Evolutionary conservation across 2,797 vertebrate species (phyloP).

Genomic region (Sebastes elongatus): DNA sequence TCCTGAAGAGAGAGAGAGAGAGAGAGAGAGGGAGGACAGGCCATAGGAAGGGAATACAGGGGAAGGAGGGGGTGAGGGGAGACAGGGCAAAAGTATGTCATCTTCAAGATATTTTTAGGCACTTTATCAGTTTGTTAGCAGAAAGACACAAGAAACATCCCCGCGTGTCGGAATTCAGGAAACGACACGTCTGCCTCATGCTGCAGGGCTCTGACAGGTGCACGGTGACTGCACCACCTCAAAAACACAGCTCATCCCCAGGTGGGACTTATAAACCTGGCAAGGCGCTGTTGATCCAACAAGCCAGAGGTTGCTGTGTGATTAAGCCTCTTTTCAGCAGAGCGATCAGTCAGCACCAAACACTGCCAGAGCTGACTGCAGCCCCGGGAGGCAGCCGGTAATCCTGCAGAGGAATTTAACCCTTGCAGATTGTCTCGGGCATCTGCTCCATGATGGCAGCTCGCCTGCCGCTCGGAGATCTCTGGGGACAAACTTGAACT

Average conservation of each 20-base stretch:
- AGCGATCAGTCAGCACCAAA: slow-evolving; percentile 79
- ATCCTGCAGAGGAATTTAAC: slow-evolving; percentile 81
- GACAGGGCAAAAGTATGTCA: slow-evolving; percentile 27
- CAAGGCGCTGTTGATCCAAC: slow-evolving; percentile 80
- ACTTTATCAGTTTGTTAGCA: slow-evolving; percentile 34
- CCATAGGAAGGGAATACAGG: neutral
- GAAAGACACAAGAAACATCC: slow-evolving; percentile 26
- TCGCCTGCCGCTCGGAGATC: slow-evolving; percentile 17
- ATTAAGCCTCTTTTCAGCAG: slow-evolving; percentile 83
- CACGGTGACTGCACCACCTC: slow-evolving; percentile 58
- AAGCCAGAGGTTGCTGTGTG: slow-evolving; percentile 81
- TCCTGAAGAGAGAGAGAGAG: slow-evolving; percentile 58
- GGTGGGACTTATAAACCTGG: slow-evolving; percentile 71
- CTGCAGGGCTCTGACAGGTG: slow-evolving; percentile 63
- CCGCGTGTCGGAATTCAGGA: slow-evolving; percentile 30
- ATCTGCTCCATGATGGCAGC: slow-evolving; percentile 9
- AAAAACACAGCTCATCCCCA: slow-evolving; percentile 69
- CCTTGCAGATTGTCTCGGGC: slow-evolving; percentile 56
- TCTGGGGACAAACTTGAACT: slow-evolving; percentile 43
- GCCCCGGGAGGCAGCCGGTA: slow-evolving; percentile 73
- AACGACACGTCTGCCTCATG: slow-evolving; percentile 22
- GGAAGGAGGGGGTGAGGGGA: neutral
- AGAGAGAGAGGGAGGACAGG: neutral
- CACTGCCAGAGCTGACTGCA: slow-evolving; percentile 69
- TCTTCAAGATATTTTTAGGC: slow-evolving; percentile 40